Evolutionary conservation across 1,140 invertebrate species (phyloP), one percentile per base, ranked within the genome.

Genomic region (Euwallacea fornicatus): DNA sequence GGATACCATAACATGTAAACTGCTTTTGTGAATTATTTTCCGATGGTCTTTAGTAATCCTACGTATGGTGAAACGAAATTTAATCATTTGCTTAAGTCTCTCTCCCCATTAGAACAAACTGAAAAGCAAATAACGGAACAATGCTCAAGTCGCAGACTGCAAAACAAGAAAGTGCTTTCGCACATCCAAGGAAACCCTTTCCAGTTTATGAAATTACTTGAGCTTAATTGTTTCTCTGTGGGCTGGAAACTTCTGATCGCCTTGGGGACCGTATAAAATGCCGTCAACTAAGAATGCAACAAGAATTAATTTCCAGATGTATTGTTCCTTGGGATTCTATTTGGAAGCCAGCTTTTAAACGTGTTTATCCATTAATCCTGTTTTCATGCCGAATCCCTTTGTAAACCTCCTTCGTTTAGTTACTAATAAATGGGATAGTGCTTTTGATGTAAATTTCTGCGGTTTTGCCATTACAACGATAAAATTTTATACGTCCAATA

Each of bases 211-310:
- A 47, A 64, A 50, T 33, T 64, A 47, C 33, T 53, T 42, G 42
- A 53, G 46, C 62, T 64, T 63, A 63, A 63, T 63, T 63, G 61
- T 63, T 63, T 63, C 44, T 63, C 21, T 50, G 61, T 33, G 61
- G 47, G 62, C 47, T 64, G 62, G 46, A 64, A 64, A 64, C 62
- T 64, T 53, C 21, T 64, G 62, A 64, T 64, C 62, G 62, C 62
- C 62, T 64, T 53, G 53, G 62, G 62, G 62, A 54, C 21, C 11
- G 46, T 64, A 47, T 54, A 64, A 64, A 64, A 47, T 53, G 21
- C 21, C 47, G 62, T 54, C 47, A 50, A 53, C 62, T 54, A 54
- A 64, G 46, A 53, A 64, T 64, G 62, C 46, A 64, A 64, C 62
- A 53, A 47, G 53, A 64, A 64, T 64, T 64, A 64, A 64, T 64